Percentiles rank a stretch among this genome's conserved stretches.
Evolutionary conservation across 2,113 vertebrate genomes (phyloP).

Genomic region (Carlito syrichta): DNA sequence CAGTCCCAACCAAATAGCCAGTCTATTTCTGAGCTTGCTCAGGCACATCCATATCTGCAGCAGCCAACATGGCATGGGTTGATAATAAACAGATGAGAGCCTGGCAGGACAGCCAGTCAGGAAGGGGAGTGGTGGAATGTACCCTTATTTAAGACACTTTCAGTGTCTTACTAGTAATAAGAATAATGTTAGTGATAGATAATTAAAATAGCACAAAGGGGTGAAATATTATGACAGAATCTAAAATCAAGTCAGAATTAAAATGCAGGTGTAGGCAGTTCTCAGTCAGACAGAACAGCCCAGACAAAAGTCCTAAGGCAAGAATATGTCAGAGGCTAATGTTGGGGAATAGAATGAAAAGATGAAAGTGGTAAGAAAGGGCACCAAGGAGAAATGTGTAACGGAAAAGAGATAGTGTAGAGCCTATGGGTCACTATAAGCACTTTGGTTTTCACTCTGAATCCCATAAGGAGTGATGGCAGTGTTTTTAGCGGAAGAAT

Average conservation of each 20-base stretch:
- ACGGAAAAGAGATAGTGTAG: neutral
- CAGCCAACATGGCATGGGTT: neutral
- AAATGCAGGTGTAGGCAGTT: neutral
- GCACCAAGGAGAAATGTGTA: neutral
- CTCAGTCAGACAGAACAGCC: neutral
- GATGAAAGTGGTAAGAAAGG: neutral
- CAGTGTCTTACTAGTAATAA: neutral
- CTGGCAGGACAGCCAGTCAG: rapidly evolving
- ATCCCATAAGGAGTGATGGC: neutral
- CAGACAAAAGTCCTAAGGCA: neutral
- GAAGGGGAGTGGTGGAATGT: neutral
- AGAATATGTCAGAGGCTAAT: neutral
- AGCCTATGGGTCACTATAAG: neutral
- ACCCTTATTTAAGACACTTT: neutral
- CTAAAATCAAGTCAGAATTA: neutral
- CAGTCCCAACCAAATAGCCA: neutral
- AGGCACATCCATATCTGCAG: neutral
- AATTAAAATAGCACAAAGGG: neutral
- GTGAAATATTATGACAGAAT: neutral
- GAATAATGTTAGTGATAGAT: neutral
- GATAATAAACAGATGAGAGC: neutral
- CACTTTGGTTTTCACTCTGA: neutral
- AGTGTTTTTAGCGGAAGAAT: neutral
- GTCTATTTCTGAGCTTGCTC: neutral
- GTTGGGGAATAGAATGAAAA: neutral